Evolutionary conservation across 2,797 vertebrate genomes (phyloP).

Genomic region (Protonibea diacanthus): DNA sequence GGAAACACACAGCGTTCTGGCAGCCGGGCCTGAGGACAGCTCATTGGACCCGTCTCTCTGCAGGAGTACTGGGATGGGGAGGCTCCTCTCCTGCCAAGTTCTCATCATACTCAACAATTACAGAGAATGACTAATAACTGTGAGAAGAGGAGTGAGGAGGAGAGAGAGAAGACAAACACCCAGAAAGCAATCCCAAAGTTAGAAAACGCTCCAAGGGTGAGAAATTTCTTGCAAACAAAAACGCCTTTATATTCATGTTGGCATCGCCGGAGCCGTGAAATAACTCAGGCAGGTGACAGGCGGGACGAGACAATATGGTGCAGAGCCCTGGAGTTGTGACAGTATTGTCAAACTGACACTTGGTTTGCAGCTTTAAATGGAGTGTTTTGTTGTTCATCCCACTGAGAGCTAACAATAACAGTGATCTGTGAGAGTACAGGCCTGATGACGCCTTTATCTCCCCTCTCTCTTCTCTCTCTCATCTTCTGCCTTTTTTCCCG

Average conservation of each 20-base stretch:
- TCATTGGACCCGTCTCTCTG: conserved; percentile 64
- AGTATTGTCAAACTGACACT: conserved; percentile 3
- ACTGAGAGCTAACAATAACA: conserved; percentile 15
- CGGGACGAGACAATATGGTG: conserved; percentile 29
- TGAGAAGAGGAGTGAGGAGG: conserved; percentile 46
- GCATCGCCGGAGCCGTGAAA: conserved; percentile 21
- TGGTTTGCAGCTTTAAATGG: conserved; percentile 22
- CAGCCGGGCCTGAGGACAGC: conserved; percentile 45
- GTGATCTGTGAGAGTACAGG: conserved; percentile 3
- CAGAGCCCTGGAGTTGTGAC: conserved; percentile 27
- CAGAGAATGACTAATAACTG: conserved; percentile 68
- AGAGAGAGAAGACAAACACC: conserved; percentile 16
- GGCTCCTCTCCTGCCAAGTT: conserved; percentile 67
- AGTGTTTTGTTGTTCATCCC: conserved; percentile 11
- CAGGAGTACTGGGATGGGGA: conserved; percentile 41
- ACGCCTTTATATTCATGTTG: conserved; percentile 40
- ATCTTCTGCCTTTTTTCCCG: conserved; percentile 12
- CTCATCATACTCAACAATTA: conserved; percentile 66
- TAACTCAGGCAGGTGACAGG: conserved; percentile 57
- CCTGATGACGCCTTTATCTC: neutral
- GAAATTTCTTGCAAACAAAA: conserved; percentile 45
- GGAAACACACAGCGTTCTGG: conserved; percentile 58
- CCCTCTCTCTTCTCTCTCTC: neutral
- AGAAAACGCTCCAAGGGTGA: conserved; percentile 40
- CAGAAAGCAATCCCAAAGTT: conserved; percentile 17